These are phyloP conservation scores for Leptestheria dahalacensis DNA, from an alignment of 1,140 invertebrate genomes.

Conservation along the genomic window DNA sequence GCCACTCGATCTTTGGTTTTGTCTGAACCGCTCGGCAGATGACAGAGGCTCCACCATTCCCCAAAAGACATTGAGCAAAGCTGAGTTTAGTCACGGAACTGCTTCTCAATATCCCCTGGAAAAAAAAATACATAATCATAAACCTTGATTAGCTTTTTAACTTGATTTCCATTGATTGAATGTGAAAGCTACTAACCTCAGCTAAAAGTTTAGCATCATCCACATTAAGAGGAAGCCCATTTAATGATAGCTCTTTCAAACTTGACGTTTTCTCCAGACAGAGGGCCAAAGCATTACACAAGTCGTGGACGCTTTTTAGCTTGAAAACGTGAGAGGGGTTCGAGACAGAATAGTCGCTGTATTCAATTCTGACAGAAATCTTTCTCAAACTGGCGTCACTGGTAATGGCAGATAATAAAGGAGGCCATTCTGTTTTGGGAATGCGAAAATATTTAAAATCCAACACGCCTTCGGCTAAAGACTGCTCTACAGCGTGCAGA, in stretches of 20 bases:
- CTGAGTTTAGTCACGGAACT: neutral
- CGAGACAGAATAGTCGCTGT: neutral
- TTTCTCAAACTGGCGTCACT: neutral
- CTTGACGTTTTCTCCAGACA: neutral
- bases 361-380: conserved; percentile 2
- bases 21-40: neutral
- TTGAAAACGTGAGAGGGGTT: neutral
- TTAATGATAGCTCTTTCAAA: neutral
- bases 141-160: no score
- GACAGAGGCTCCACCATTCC: neutral
- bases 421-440: conserved; percentile 4
- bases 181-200: no score
- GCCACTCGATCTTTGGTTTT: conserved; percentile 5
- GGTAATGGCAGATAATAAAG: neutral
- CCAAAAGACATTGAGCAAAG: neutral
- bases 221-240: neutral
- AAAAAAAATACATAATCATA: no score
- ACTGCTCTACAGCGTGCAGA: conserved; percentile 1
- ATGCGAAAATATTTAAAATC: conserved; percentile 11
- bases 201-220: neutral
- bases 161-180: no score
- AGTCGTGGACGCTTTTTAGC: neutral
- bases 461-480: neutral
- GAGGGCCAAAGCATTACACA: neutral
- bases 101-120: neutral